Conservation (phyloP, 2,888 invertebrate species). For the Cataglyphis livida region DNA sequence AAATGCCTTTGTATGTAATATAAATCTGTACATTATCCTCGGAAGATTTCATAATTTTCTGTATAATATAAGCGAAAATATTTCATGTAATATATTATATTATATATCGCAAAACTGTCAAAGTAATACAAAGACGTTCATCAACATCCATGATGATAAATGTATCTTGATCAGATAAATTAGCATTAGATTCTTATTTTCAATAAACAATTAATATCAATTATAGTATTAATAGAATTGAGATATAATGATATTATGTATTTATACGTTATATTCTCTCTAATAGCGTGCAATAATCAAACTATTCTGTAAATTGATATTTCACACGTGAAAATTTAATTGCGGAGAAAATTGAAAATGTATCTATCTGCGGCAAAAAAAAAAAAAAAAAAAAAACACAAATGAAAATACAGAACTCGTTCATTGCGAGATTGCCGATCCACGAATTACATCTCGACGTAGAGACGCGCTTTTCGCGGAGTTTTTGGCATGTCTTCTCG, state of each 20-base stretch:
- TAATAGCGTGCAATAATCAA: background rate
- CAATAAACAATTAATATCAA: background rate
- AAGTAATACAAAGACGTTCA: background rate
- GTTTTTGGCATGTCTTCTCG: constrained; percentile 39
- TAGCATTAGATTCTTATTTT: constrained; percentile 7
- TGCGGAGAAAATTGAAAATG: background rate
- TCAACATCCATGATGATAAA: background rate
- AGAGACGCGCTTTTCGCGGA: constrained; percentile 11
- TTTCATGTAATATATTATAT: background rate
- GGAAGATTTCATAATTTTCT: constrained; percentile 1
- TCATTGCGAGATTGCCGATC: constrained; percentile 31
- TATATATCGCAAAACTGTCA: background rate
- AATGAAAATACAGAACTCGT: background rate
- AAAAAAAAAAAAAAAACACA: background rate
- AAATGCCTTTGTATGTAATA: constrained; percentile 3
- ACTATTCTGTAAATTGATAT: constrained; percentile 7
- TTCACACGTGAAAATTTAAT: constrained; percentile 33
- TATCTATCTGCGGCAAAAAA: background rate
- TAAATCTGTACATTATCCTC: constrained; percentile 12
- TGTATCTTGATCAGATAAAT: background rate
- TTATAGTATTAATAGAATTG: background rate
- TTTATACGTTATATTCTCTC: background rate
- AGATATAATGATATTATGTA: background rate
- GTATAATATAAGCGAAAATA: background rate
- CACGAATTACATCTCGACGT: constrained; percentile 19